Evolutionary conservation across 2,888 invertebrate species (phyloP).

Genomic region (Leptinotarsa tumamoca): DNA sequence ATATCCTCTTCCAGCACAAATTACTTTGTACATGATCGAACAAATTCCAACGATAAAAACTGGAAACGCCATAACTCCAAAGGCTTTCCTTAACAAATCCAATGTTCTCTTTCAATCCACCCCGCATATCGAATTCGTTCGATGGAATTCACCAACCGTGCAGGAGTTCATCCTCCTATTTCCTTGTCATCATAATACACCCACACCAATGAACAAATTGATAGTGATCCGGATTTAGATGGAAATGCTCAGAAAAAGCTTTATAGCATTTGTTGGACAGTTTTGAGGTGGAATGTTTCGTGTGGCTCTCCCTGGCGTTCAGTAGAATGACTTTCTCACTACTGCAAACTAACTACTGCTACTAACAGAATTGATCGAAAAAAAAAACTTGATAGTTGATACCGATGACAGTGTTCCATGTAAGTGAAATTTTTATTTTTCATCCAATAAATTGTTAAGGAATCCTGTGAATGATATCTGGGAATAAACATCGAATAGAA

Average conservation of each 20-base stretch:
- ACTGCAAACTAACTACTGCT: too few relatives aligned
- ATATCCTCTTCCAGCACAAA: too few relatives aligned
- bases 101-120: constrained; percentile 8
- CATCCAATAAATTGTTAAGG: too few relatives aligned
- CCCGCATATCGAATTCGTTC: background rate
- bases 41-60: background rate
- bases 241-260: background rate
- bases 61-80: background rate
- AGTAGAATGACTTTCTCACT: too few relatives aligned
- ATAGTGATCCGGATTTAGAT: background rate
- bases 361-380: too few relatives aligned
- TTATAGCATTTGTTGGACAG: too few relatives aligned
- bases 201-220: background rate
- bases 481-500: too few relatives aligned
- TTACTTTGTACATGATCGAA: background rate
- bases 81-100: background rate
- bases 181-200: background rate
- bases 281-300: background rate
- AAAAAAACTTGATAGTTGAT: too few relatives aligned
- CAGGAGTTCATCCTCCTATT: background rate
- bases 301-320: too few relatives aligned
- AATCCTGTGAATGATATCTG: too few relatives aligned
- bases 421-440: too few relatives aligned
- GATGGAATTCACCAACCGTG: background rate
- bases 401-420: too few relatives aligned